Base-by-base conservation (phyloP, 2,797 vertebrate species). In the Oryzias sinensis region DNA sequence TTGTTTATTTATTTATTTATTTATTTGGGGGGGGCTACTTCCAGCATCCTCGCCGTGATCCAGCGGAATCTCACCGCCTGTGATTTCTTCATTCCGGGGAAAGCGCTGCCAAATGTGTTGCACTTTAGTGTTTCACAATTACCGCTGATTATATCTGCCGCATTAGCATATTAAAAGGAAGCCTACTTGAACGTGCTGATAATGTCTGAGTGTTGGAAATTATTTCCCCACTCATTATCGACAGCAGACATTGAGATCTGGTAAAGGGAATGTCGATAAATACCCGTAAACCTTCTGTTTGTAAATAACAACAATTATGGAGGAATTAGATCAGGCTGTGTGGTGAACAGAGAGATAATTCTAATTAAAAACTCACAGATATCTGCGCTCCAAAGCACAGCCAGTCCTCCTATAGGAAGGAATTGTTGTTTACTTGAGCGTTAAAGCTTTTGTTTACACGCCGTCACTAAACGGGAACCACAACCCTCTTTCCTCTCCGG, bases 151-250 rank as follows among this genome's bases (percentile, higher is more conserved):
- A 81, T 82, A 88, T 90, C 87, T 78, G 82, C 78, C 0, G 57
- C 78, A 91, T 90, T 91, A 89, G 80, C 89, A 90, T 90, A 90
- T 89, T 88, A 88, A 90, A 90, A 88, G 89, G 81, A 83, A 85
- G 88, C 81, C 77, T 80, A 85, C 87, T 89, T 81, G 79, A 87
- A 88, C 79, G 84, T 76, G 70, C 73, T 74, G 85, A 87, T 89
- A 90, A 90, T 91, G 87, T 87, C 77, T 78, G 76, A 85, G 82
- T 81, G 84, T 82, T 84, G 73, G 77, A 88, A 89, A 89, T 87
- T 75, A 82, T 84, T 83, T 71, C 75, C 80, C 75, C 63, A 63
- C 85, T 88, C 86, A 77, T 89, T 90, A 89, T 84, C 81, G 61
- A 71, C 64, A 43, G 71, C 84, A 76, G 76, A 66, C 82, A 50